Evolutionary conservation across 2,888 invertebrate genomes (phyloP).

Genomic region (Acleris emargana): DNA sequence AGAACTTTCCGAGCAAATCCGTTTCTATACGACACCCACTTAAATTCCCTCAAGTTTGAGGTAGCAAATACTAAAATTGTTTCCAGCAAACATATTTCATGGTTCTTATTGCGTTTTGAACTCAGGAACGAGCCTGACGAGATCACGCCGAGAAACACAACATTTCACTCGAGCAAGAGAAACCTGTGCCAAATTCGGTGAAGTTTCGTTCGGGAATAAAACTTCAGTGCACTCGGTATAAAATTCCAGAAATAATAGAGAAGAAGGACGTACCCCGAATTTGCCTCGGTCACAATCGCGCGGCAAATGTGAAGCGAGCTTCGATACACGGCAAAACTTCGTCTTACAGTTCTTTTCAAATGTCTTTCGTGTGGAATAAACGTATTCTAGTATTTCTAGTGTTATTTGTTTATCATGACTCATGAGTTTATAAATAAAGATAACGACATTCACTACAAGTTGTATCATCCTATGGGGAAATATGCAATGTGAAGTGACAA

Average conservation of each 20-base stretch:
- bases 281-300: slow-evolving; percentile 25
- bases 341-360: too few species aligned
- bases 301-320: slow-evolving; percentile 18
- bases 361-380: too few species aligned
- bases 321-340: neutral
- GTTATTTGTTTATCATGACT: too few species aligned
- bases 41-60: slow-evolving; percentile 1
- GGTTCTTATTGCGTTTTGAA: slow-evolving; percentile 26
- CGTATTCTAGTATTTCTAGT: too few species aligned
- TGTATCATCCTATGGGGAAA: too few species aligned
- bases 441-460: too few species aligned
- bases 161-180: slow-evolving; percentile 47
- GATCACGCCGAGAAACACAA: slow-evolving; percentile 46
- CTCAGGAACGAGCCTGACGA: slow-evolving; percentile 32
- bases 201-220: slow-evolving; percentile 48
- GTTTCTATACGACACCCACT: slow-evolving; percentile 2
- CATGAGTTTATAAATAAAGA: too few species aligned
- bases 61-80: slow-evolving; percentile 23
- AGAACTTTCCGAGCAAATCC: neutral
- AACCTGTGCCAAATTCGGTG: slow-evolving; percentile 44
- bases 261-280: slow-evolving; percentile 38
- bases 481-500: too few species aligned
- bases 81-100: slow-evolving; percentile 27
- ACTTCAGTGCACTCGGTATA: slow-evolving; percentile 46
- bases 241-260: slow-evolving; percentile 38